Evolutionary conservation across 2,888 invertebrate genomes (phyloP), one percentile per base, ranked within the genome.

Genomic region (Erannis defoliaria): DNA sequence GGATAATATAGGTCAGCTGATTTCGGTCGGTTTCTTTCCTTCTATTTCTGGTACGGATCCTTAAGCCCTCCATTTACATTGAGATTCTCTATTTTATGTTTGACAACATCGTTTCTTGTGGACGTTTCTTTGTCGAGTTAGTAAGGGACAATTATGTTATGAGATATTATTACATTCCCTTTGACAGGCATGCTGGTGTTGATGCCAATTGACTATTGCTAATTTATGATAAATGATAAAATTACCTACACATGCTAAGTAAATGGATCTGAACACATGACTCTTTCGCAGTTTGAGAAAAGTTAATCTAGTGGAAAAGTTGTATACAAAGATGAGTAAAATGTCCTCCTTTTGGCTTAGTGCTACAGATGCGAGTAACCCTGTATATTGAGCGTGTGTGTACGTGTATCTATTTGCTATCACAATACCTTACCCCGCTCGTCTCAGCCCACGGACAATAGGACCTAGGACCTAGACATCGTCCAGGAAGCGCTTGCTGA

Each of bases 1-100:
- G 45, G 45, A 64, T 65, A 64, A 70, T 68, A 55, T 70, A 66
- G 70, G 70, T 70, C 70, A 70, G 68, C 66, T 67, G 66, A 23
- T 56, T 68, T 65, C 37, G 53, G 33, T 57, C 45, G 35, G 40
- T 38, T 55, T 29, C 53, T 48, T 59, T 40, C 29, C 46, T 64
- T 64, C 60, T 67, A 66, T 67, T 66, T 66, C 50, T 49, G 68
- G 59, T 55, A 4, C 4, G 54, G 50, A 40, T 49, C 55, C 66
- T 66, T 56, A 66, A 66, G 64, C 51, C 60, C 60, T 53, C 60
- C 58, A 64, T 67, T 66, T 62, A 67, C 64, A 62, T 67, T 23
- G 64, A 62, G 66, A 70, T 66, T 60, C 62, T 45, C 56, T 61
- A 62, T 63, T 66, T 67, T 64, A 57, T 58, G 60, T 58, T 50